A percentile compares a stretch with the other conserved stretches of the same genome.
Conservation (phyloP, 2,888 invertebrate species). For the Ectropis crepuscularia region DNA sequence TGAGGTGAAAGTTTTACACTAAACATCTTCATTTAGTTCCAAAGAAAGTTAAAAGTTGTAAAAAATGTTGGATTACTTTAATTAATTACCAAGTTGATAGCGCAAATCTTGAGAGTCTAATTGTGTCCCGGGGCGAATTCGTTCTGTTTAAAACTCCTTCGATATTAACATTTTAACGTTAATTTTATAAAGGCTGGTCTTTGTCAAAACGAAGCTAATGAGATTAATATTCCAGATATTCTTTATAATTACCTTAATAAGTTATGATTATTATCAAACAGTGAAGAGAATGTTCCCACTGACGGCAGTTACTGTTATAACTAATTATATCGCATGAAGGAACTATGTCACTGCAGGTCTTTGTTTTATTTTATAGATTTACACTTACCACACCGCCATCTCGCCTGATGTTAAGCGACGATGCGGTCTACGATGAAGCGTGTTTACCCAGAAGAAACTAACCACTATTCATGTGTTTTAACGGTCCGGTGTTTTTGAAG, state of each 20-base stretch:
- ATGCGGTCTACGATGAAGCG: no score
- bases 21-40: background rate
- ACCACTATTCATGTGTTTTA: no score
- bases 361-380: no score
- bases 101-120: slow-evolving; percentile 27
- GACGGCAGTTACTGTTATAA: no score
- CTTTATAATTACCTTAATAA: slow-evolving; percentile 23
- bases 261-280: slow-evolving; percentile 24
- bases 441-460: no score
- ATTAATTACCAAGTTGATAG: slow-evolving; percentile 26
- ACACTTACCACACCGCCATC: no score
- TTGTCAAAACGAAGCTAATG: slow-evolving; percentile 29
- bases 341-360: no score
- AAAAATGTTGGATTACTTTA: slow-evolving; percentile 38
- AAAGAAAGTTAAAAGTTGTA: background rate
- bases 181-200: slow-evolving; percentile 27
- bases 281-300: background rate
- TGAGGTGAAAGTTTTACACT: background rate
- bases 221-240: slow-evolving; percentile 28
- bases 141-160: slow-evolving; percentile 14
- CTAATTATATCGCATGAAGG: no score
- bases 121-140: slow-evolving; percentile 8
- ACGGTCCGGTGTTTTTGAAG: no score
- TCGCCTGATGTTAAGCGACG: no score
- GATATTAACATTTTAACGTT: slow-evolving; percentile 20